A percentile compares a stretch with the other conserved stretches of the same genome.
phyloP scores from a whole-genome alignment of 2,113 vertebrate genomes.

The Piaya cayana region DNA sequence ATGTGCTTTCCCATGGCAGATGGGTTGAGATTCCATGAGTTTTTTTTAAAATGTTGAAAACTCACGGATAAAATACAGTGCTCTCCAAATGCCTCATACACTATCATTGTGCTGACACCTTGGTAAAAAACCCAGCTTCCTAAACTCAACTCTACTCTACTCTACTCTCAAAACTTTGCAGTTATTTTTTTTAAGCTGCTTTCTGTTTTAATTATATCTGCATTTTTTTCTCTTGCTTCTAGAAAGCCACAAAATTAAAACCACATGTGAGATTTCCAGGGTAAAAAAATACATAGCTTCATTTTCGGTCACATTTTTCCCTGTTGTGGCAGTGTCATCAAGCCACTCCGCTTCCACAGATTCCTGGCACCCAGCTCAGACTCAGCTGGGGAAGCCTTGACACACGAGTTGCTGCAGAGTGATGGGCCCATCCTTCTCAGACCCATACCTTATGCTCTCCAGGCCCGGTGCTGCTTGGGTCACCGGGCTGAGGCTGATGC shows the following conservation, averaged over 20 bases:
- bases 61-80: background rate
- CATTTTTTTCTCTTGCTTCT: background rate
- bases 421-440: fast-evolving
- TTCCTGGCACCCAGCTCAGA: background rate
- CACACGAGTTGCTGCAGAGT: background rate
- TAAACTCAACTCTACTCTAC: too few species aligned
- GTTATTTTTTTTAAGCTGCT: background rate
- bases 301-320: background rate
- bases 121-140: too few species aligned
- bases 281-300: background rate
- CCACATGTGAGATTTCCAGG: background rate
- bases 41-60: background rate
- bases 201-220: background rate
- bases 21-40: background rate
- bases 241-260: background rate
- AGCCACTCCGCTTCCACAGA: background rate
- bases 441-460: background rate
- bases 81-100: background rate
- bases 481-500: background rate
- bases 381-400: background rate
- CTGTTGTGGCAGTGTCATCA: background rate
- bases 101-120: background rate
- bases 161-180: background rate
- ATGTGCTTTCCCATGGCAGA: background rate
- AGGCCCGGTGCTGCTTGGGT: fast-evolving